Percentiles rank a stretch among this genome's conserved stretches.
phyloP scores from a whole-genome alignment of 2,888 invertebrate species.

The Gisinianus flammeolus region DNA sequence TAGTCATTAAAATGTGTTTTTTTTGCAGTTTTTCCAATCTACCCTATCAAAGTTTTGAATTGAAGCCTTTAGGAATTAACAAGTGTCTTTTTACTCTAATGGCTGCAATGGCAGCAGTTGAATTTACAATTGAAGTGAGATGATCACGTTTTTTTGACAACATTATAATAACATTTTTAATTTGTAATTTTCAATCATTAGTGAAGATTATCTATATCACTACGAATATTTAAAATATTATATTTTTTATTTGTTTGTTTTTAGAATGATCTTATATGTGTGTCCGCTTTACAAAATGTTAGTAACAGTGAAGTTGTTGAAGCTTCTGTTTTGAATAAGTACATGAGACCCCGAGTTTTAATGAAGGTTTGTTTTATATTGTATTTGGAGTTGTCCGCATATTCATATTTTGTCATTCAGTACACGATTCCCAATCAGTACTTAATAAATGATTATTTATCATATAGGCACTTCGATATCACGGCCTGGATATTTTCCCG shows the following conservation, averaged over 20 bases:
- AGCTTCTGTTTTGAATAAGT: conserved; percentile 66
- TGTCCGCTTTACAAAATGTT: conserved; percentile 68
- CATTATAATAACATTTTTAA: no score
- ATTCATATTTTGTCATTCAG: no score
- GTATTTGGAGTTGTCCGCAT: no score
- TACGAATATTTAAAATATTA: background rate
- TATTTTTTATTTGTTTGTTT: conserved; percentile 39
- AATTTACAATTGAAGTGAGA: conserved; percentile 51
- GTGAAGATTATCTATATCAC: background rate
- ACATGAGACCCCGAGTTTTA: conserved; percentile 68
- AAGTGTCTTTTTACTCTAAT: conserved; percentile 49
- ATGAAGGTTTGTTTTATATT: conserved; percentile 68
- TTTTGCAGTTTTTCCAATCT: conserved; percentile 73
- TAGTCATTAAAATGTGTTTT: background rate
- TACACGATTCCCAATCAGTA: no score
- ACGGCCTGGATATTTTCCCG: conserved; percentile 83
- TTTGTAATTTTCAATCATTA: background rate
- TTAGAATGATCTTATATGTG: conserved; percentile 63
- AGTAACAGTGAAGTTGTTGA: conserved; percentile 69
- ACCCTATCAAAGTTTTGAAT: conserved; percentile 86
- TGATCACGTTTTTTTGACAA: background rate
- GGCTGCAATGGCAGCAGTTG: conserved; percentile 54
- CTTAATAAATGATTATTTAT: no score
- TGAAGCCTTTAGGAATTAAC: conserved; percentile 68
- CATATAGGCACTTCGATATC: conserved; percentile 66